phyloP scores from a whole-genome alignment of 1,140 invertebrate genomes.

The Hylaeus volcanicus region DNA sequence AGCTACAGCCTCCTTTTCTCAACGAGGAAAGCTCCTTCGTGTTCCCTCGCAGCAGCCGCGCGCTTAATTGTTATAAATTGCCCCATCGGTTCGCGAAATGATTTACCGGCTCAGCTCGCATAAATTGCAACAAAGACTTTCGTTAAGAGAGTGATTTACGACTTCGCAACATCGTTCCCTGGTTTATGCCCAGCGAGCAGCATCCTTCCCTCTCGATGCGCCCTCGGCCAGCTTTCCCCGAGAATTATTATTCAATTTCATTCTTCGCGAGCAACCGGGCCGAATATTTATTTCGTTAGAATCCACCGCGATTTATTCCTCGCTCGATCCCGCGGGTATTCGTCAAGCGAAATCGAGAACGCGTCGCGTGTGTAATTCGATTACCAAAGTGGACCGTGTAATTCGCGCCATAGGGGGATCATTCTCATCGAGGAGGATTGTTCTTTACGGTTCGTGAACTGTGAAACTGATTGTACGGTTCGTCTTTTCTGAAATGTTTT shows the following conservation, averaged over 20 bases:
- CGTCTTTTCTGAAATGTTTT: no score
- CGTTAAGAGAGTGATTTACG: slow-evolving; percentile 79
- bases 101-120: slow-evolving; percentile 75
- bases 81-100: slow-evolving; percentile 76
- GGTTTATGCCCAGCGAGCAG: slow-evolving; percentile 25
- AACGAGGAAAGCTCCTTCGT: slow-evolving; percentile 48
- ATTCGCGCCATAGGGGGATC: background rate
- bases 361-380: background rate
- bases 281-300: slow-evolving; percentile 22
- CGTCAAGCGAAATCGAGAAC: background rate
- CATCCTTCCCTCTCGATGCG: background rate
- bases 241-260: slow-evolving; percentile 57
- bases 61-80: slow-evolving; percentile 80
- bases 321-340: no score
- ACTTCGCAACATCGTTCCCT: slow-evolving; percentile 42
- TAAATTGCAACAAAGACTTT: slow-evolving; percentile 79
- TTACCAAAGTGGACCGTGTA: background rate
- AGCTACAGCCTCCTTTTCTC: slow-evolving; percentile 41
- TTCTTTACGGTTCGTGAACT: no score
- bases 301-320: background rate
- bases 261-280: background rate
- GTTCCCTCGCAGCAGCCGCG: slow-evolving; percentile 26
- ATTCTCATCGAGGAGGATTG: background rate
- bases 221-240: background rate
- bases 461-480: no score